These are phyloP conservation scores for Cydia splendana DNA, from an alignment of 1,140 invertebrate genomes.

Conservation along the genomic window DNA sequence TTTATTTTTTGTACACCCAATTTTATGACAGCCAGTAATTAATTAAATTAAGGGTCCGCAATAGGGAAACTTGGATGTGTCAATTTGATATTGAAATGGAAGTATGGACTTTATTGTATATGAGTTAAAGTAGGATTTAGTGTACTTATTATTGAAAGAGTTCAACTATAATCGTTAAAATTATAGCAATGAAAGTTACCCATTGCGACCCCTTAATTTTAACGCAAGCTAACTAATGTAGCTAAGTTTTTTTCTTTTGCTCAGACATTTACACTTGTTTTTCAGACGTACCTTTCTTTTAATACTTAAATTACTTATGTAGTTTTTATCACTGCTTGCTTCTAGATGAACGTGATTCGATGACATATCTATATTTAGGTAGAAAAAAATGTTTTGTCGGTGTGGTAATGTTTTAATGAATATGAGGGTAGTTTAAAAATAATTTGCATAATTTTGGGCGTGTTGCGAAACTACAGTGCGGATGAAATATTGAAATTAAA, in stretches of 20 bases:
- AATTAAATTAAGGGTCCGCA: conserved; percentile 24
- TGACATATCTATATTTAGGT: conserved; percentile 77
- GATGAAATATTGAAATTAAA: conserved; percentile 14
- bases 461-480: conserved; percentile 19
- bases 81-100: conserved; percentile 25
- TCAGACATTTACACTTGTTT: neutral
- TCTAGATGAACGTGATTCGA: conserved; percentile 70
- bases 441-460: conserved; percentile 29
- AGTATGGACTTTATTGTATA: conserved; percentile 18
- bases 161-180: conserved; percentile 15
- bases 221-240: neutral
- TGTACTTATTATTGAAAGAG: conserved; percentile 17
- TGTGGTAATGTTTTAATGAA: conserved; percentile 55
- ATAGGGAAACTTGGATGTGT: conserved; percentile 30
- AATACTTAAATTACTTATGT: conserved; percentile 39
- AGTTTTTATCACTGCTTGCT: conserved; percentile 65
- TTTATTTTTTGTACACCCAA: conserved; percentile 36
- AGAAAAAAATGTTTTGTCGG: conserved; percentile 66
- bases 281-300: conserved; percentile 9
- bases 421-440: conserved; percentile 28
- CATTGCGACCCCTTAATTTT: conserved; percentile 29
- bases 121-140: conserved; percentile 16
- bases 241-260: neutral
- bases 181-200: conserved; percentile 23
- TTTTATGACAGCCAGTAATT: conserved; percentile 27